These are phyloP conservation scores for Drosophila kuntzei DNA, from an alignment of 2,888 invertebrate species.

Conservation along the genomic window DNA sequence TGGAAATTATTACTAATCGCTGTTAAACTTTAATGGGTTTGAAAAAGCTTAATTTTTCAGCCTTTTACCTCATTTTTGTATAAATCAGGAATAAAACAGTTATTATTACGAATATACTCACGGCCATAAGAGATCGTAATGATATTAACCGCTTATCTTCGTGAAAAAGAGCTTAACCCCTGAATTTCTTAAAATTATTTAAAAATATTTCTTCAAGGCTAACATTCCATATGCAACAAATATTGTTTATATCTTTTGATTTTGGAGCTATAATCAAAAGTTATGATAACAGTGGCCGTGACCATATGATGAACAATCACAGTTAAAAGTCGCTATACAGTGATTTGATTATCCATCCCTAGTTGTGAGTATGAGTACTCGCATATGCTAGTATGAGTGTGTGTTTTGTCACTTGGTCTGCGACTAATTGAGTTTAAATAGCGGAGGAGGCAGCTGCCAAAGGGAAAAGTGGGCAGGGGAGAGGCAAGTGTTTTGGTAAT, in stretches of 20 bases:
- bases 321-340: not conserved
- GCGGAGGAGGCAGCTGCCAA: constrained; percentile 28
- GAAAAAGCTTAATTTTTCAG: not conserved
- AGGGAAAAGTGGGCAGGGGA: not conserved
- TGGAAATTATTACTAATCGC: no score
- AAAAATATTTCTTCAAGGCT: no score
- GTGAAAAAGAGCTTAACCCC: no score
- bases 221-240: no score
- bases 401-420: constrained; percentile 44
- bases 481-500: constrained; percentile 6
- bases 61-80: no score
- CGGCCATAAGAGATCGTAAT: no score
- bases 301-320: not conserved
- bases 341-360: constrained; percentile 24
- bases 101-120: not conserved
- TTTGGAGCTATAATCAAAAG: no score
- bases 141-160: no score
- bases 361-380: not conserved
- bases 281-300: no score
- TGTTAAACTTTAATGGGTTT: not conserved
- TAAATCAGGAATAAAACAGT: not conserved
- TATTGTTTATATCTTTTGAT: no score
- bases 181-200: no score
- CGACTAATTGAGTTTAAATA: constrained; percentile 77
- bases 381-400: constrained; percentile 16